Percentiles rank a stretch among this genome's conserved stretches.
These are phyloP conservation scores for Troglohyphantes excavatus DNA, from an alignment of 2,888 invertebrate species.

Conservation along the genomic window DNA sequence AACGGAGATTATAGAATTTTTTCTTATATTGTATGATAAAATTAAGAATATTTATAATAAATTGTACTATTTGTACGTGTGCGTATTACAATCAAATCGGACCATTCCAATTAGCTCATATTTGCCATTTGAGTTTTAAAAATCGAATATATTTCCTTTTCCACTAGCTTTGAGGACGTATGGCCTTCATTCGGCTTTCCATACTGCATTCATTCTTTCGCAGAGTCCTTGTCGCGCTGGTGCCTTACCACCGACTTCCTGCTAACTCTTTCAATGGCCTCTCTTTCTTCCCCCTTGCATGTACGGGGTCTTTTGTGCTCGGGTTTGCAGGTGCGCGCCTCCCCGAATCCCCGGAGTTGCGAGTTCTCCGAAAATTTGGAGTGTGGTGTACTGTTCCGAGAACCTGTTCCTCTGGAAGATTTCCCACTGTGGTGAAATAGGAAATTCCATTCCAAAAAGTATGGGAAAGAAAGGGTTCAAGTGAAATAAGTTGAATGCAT, in stretches of 20 bases:
- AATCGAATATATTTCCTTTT: too few species aligned
- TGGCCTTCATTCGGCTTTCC: neutral
- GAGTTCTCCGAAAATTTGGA: neutral
- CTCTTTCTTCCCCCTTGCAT: neutral
- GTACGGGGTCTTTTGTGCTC: neutral
- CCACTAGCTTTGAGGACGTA: too few species aligned
- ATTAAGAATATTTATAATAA: too few species aligned
- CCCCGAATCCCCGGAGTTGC: neutral
- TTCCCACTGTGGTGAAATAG: too few species aligned
- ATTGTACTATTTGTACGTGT: too few species aligned
- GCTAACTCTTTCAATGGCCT: conserved; percentile 2
- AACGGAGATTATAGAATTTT: too few species aligned
- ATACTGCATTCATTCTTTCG: neutral
- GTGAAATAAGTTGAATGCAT: too few species aligned
- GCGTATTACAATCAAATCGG: too few species aligned
- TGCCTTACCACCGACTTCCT: conserved; percentile 16
- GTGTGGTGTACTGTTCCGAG: neutral
- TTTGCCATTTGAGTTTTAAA: too few species aligned
- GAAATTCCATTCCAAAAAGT: neutral
- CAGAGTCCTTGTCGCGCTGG: conserved; percentile 2
- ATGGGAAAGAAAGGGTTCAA: neutral
- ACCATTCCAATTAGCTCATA: too few species aligned
- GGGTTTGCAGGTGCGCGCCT: neutral
- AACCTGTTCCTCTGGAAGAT: neutral
- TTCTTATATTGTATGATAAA: too few species aligned